Percentiles rank a stretch among this genome's conserved stretches.
Conservation (phyloP, 1,140 invertebrate genomes). For the Lerema accius region DNA sequence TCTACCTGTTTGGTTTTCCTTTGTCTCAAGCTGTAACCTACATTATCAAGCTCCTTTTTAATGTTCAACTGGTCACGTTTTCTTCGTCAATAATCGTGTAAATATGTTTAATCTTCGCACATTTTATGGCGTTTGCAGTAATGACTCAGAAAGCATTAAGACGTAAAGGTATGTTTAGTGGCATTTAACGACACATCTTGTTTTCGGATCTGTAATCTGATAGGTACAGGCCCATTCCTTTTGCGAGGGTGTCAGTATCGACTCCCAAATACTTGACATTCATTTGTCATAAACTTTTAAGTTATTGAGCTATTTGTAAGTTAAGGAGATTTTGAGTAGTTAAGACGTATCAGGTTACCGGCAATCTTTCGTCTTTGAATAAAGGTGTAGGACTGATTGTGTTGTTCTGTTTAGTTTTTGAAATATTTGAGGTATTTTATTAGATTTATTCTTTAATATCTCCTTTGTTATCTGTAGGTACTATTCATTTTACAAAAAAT, state of each 20-base stretch:
- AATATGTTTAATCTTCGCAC: slow-evolving; percentile 34
- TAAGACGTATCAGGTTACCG: slow-evolving; percentile 20
- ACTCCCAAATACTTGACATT: slow-evolving; percentile 42
- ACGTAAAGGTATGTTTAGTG: slow-evolving; percentile 33
- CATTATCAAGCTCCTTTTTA: slow-evolving; percentile 32
- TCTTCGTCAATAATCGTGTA: slow-evolving; percentile 30
- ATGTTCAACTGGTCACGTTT: slow-evolving; percentile 28
- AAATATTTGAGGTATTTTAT: no score
- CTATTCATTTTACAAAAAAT: no score
- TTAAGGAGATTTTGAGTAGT: slow-evolving; percentile 5
- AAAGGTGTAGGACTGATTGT: no score
- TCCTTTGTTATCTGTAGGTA: no score
- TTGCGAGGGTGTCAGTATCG: slow-evolving; percentile 22
- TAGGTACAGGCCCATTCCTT: slow-evolving; percentile 21
- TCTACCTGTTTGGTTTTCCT: slow-evolving; percentile 32
- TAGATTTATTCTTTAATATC: no score
- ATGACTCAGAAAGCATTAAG: slow-evolving; percentile 33
- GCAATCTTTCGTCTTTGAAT: slow-evolving; percentile 15
- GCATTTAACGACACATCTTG: slow-evolving; percentile 30
- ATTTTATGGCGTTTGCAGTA: slow-evolving; percentile 26
- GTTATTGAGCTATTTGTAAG: slow-evolving; percentile 42
- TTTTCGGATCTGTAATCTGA: slow-evolving; percentile 34
- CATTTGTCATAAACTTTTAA: slow-evolving; percentile 43
- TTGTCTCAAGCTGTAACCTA: slow-evolving; percentile 27
- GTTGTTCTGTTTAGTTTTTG: no score